phyloP scores from a whole-genome alignment of 2,888 invertebrate genomes.

The Chalcosyrphus nemorum region DNA sequence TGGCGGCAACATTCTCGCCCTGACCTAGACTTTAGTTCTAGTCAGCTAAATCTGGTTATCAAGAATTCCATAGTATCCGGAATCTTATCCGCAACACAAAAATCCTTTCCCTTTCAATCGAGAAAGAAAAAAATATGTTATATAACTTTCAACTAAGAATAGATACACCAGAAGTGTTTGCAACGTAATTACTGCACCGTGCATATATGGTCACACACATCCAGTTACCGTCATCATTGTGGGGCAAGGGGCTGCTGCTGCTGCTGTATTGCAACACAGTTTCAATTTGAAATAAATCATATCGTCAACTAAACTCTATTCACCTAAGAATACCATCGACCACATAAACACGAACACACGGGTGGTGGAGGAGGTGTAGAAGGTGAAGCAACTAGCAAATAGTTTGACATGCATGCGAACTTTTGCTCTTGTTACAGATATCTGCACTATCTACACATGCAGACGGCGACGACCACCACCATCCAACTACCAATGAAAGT shows the following conservation, averaged over 20 bases:
- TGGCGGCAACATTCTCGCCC: constrained; percentile 19
- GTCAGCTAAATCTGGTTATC: constrained; percentile 19
- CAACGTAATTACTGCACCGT: constrained; percentile 38
- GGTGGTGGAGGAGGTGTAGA: constrained; percentile 11
- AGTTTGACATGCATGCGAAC: constrained; percentile 71
- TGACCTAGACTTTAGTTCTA: constrained; percentile 71
- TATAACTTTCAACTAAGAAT: constrained; percentile 58
- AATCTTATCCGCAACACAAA: constrained; percentile 52
- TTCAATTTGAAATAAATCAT: constrained; percentile 71
- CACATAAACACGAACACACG: not conserved
- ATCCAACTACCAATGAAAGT: constrained; percentile 63
- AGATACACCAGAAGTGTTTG: constrained; percentile 37
- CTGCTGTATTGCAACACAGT: constrained; percentile 59
- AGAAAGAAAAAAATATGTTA: constrained; percentile 37
- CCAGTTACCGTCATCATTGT: not conserved
- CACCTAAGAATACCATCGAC: constrained; percentile 47
- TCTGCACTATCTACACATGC: constrained; percentile 49
- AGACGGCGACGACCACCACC: constrained; percentile 7
- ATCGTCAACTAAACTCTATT: constrained; percentile 56
- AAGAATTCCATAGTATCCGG: constrained; percentile 43
- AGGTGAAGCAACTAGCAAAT: constrained; percentile 57
- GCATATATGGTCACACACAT: constrained; percentile 55
- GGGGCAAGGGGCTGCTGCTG: not conserved
- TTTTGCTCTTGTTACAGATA: constrained; percentile 70
- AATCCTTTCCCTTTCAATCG: constrained; percentile 63